Percentiles rank a stretch among this genome's conserved stretches.
These are phyloP conservation scores for Stenodera caucasica DNA, from an alignment of 2,888 invertebrate species.

Conservation along the genomic window DNA sequence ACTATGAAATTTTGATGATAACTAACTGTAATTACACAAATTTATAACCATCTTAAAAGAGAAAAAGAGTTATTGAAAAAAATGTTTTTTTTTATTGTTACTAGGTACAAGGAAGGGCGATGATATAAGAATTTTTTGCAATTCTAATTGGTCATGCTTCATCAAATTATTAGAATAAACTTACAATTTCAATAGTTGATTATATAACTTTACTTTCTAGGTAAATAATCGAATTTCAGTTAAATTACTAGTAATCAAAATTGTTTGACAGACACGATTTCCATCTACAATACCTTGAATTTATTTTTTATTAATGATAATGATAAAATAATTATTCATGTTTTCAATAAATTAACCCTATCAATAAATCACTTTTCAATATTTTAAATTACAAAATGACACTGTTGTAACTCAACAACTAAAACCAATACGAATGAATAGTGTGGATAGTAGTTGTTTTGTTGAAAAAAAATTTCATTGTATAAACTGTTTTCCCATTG, in stretches of 20 bases:
- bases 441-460: neutral
- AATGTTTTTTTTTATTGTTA: too few relatives aligned
- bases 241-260: too few relatives aligned
- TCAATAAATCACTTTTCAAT: too few relatives aligned
- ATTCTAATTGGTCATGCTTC: neutral
- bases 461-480: constrained; percentile 15
- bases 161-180: neutral
- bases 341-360: neutral
- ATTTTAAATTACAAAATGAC: constrained; percentile 15
- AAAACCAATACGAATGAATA: neutral
- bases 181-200: neutral
- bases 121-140: neutral
- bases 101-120: too few relatives aligned
- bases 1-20: too few relatives aligned
- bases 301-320: neutral
- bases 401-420: constrained; percentile 10
- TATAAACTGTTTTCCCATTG: constrained; percentile 37
- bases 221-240: neutral
- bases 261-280: neutral
- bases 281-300: neutral
- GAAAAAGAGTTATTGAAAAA: too few relatives aligned
- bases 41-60: too few relatives aligned
- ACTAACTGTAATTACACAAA: too few relatives aligned
- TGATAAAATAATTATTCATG: constrained; percentile 7
- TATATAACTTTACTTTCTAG: neutral